Base-by-base conservation (phyloP, 2,888 invertebrate genomes). In the Chaetogeoica ovagalla region DNA sequence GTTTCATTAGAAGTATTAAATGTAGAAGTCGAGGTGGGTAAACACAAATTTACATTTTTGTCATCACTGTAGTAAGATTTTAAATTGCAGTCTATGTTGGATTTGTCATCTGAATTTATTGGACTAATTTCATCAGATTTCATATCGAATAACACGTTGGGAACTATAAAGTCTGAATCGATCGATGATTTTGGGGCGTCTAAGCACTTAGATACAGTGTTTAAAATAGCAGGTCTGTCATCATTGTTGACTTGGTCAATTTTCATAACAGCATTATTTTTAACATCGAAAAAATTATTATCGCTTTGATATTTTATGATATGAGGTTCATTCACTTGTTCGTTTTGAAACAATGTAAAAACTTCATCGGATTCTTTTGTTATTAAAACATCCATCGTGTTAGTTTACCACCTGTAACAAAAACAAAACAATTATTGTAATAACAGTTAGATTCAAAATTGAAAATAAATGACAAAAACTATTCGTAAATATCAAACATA, bases 331-430 rank as follows among this genome's bases (percentile, higher is more conserved):
- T 57, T 21, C 17, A 37, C 19, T 59, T 57, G 43, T 57, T 75
- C 57, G 4, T 8, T 75, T 66, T 21, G 55, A 1, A 43, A 55
- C 1, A 23, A 30, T 21, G 55, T 9, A 5, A 63, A 52, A 1
- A 37, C n/a, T n/a, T 63, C 63, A 21, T 73, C 63, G 11, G 48
- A 62, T 73, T 73, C 73, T 52, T 63, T 73, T 52, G 62, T 37
- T 21, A 55, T 62, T 63, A n/a, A 74, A 39, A 65, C 43, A 43
- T 66, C 75, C 75, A 75, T 75, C n/a, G 39, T 63, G 52, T 37
- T 65, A 30, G 15, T 73, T 15, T 21, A 57, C 37, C 55, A 75
- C n/a, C 75, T 75, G n/a, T 8, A 75, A 75, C 43, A 66, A 9
- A 66, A 23, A 66, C 30, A 59, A 66, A 37, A 62, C 1, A 52